phyloP scores from a whole-genome alignment of 2,797 vertebrate species.

The Pseudomugil tenellus region DNA sequence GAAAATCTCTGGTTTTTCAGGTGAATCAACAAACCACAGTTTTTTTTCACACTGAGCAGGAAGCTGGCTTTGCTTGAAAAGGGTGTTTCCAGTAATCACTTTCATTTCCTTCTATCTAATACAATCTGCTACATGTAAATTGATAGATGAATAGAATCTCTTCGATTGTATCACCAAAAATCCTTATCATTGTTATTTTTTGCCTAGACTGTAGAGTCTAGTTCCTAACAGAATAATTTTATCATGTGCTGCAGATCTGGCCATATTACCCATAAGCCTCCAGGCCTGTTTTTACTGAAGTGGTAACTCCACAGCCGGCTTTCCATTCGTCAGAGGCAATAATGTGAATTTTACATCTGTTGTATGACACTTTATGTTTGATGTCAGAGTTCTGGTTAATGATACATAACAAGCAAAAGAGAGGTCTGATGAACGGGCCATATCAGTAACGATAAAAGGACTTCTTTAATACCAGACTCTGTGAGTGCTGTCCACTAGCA shows the following conservation, averaged over 20 bases:
- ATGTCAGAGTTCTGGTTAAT: constrained; percentile 71
- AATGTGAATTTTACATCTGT: constrained; percentile 30
- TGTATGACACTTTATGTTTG: constrained; percentile 32
- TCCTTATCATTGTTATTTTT: constrained; percentile 33
- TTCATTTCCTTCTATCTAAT: constrained; percentile 14
- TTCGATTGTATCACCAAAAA: constrained; percentile 58
- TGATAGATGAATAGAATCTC: constrained; percentile 13
- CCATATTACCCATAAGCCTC: constrained; percentile 27
- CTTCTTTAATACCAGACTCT: constrained; percentile 28
- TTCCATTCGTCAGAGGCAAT: constrained; percentile 32
- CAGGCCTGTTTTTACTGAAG: constrained; percentile 24
- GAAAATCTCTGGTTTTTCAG: constrained; percentile 5
- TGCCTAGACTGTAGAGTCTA: constrained; percentile 41
- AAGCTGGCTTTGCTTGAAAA: constrained; percentile 16
- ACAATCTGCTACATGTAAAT: constrained; percentile 2
- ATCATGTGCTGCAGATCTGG: constrained; percentile 34
- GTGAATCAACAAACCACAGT: constrained; percentile 27
- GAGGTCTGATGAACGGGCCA: constrained; percentile 44
- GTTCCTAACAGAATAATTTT: constrained; percentile 35
- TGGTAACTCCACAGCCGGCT: constrained; percentile 24
- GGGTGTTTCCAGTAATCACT: constrained; percentile 26
- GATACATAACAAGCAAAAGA: constrained; percentile 72
- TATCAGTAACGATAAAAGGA: constrained; percentile 65
- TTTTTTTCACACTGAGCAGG: constrained; percentile 21
- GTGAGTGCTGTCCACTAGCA: constrained; percentile 20